Evolutionary conservation across 2,888 invertebrate species (phyloP), one percentile per base, ranked within the genome.

Genomic region (Drosophila quinaria): DNA sequence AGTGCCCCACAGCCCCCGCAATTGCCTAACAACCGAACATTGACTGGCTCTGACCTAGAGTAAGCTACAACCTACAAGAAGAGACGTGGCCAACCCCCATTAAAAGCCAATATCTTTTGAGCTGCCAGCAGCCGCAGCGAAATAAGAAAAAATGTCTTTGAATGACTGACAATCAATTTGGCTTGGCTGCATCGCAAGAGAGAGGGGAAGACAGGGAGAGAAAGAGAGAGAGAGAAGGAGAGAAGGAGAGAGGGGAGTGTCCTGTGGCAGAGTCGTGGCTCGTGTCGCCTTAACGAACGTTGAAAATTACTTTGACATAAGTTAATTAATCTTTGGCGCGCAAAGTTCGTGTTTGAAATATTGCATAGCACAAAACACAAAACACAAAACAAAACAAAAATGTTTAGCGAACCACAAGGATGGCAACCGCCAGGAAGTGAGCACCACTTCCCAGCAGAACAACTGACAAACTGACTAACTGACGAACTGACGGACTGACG

Each of bases 301-400:
- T 91, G 90, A 90, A 91, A 91, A 90, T 90, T 90, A 89, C 91
- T 91, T 89, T 90, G 91, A 91, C 91, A 90, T 87, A 91, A 92
- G 91, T 92, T 91, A 92, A 92, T 92, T 92, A 92, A 92, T 92
- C 92, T 92, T 88, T 89, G 87, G 90, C 90, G 90, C 88, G 83
- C 84, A 83, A 78, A 86, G 89, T 80, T 81, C 87, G 89, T 89
- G 89, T 87, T 81, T 89, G 87, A 89, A 89, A 89, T 89, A 89
- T 87, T 82, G 87, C 84, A 81, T 64, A 78, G 78, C 68, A 56
- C 44, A 22, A 50, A 51, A 35, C n/a, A 17, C 54, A 37, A 64
- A 68, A 64, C 63, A 47, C 31, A 55, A 46, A 39, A 22, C 64
- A 47, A 35, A 68, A 61, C 74, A 49, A 65, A 78, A 77, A 78